Evolutionary conservation across 2,113 vertebrate genomes (phyloP).

Genomic region (Corvus moneduloides): DNA sequence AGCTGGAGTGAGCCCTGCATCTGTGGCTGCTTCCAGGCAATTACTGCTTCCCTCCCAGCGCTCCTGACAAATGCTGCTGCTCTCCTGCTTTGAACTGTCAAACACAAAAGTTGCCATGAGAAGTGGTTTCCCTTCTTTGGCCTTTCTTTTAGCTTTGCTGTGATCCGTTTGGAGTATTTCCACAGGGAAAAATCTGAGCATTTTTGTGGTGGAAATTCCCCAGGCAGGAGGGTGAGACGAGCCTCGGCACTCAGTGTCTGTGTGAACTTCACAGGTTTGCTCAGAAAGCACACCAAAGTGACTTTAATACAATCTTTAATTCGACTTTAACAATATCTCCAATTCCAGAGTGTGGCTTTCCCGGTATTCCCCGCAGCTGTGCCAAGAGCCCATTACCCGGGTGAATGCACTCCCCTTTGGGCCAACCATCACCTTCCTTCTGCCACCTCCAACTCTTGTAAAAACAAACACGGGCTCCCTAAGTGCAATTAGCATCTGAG

Average conservation of each 20-base stretch:
- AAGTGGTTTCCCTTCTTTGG: background rate
- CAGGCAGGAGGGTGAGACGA: accelerated
- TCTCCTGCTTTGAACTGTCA: slow-evolving; percentile 28
- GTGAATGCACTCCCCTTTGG: background rate
- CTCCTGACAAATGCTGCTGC: slow-evolving; percentile 38
- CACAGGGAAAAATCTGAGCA: background rate
- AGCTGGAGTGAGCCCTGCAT: slow-evolving; percentile 37
- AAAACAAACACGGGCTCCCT: slow-evolving; percentile 55
- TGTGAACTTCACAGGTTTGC: background rate
- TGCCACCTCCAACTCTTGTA: slow-evolving; percentile 39
- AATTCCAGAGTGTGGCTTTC: background rate
- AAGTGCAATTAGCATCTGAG: slow-evolving; percentile 56
- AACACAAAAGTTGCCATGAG: background rate
- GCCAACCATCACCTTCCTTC: background rate
- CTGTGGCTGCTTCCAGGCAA: slow-evolving; percentile 45
- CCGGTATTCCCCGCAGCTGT: background rate
- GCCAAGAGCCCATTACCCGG: slow-evolving; percentile 4
- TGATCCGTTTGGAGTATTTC: background rate
- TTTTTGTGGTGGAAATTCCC: background rate
- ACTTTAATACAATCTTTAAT: background rate
- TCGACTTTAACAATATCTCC: background rate
- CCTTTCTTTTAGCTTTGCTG: background rate
- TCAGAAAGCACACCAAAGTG: background rate
- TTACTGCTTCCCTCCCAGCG: slow-evolving; percentile 22
- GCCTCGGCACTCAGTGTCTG: accelerated